Evolutionary conservation across 2,797 vertebrate genomes (phyloP), one percentile per base, ranked within the genome.

Genomic region (Enteromius radiatus): DNA sequence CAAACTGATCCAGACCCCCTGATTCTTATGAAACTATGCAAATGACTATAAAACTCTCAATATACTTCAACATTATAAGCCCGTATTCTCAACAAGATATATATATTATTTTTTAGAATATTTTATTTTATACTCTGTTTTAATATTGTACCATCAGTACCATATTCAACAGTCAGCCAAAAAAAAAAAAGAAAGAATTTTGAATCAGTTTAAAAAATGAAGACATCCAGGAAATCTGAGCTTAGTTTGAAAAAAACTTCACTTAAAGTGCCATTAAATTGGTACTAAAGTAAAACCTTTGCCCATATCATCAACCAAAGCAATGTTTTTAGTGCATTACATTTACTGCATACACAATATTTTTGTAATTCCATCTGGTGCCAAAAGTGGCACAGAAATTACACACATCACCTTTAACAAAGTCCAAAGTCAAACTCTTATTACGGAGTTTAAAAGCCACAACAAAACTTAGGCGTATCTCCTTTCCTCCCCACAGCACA

Each of bases 401-500:
- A 75, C 33, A 56, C 31, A 17, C 33, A 23, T 23, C 31, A 38
- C 71, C 71, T 75, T 75, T 26, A 38, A 75, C 49, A 75, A 56
- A 74, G 47, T 56, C 71, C 71, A 75, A 75, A 59, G 52, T 59
- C 52, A 41, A 75, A 81, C 11, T 75, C 31, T 77, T 36, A 56
- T 68, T 69, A 70, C 64, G 5, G 49, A 63, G 23, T 70, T 80
- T 70, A 21, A 69, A 79, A 79, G 23, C 49, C 77, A 79, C 65
- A 79, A 79, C 45, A 70, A 67, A 80, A 74, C 61, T 84, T 33
- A 74, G n/a, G 52, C 33, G 38, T 69, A 69, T 81, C 52, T 56
- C 64, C 52, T 68, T 77, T 59, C 26, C n/a, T 54, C 15, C 47
- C n/a, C 63, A 54, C 43, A 69, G 49, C 41, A 28, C 80, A 68